Evolutionary conservation across 2,113 vertebrate genomes (phyloP), one percentile per base, ranked within the genome.

Genomic region (Mastomys natalensis): DNA sequence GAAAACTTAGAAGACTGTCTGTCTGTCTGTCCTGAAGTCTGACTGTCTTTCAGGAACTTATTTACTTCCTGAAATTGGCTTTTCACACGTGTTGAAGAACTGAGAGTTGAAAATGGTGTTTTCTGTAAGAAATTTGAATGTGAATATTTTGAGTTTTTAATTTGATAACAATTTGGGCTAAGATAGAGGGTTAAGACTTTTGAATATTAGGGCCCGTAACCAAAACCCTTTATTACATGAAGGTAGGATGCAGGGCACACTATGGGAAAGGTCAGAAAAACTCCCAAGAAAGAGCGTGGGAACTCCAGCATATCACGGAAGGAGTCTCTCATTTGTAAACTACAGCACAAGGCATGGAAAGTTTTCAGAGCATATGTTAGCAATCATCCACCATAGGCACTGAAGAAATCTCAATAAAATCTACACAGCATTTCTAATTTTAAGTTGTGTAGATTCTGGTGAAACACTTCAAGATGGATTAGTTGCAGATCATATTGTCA

Each of bases 381-480:
- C 85, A 95, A 97, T 97, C 96, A 97, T 48, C 55, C 17, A 86
- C 45, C 85, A 55, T 55, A 90, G 95, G 64, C 90, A 97, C 12
- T 40, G 85, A 64, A 95, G 91, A 96, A 90, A 88, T 43, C 91
- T 97, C 96, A 97, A 91, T 96, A 97, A 97, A 95, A 95, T 74
- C 93, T 89, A 95, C 76, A 90, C 86, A 86, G 45, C 73, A 78
- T 97, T 97, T 95, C 92, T 95, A 93, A 95, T 95, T 96, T 96
- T 96, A 95, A 97, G 92, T 82, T 93, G 43, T 64, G 51, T 73
- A 64, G 74, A 86, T 92, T 97, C 95, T 96, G 78, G 76, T 95
- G 93, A 97, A 93, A 96, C 82, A 95, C 88, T 97, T 97, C 95
- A 96, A 95, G 90, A 95, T 92, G 94, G 95, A 93, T 98, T 96